Percentiles rank a stretch among this genome's conserved stretches.
These are phyloP conservation scores for Plutomurus gul DNA, from an alignment of 1,140 invertebrate genomes.

Conservation along the genomic window DNA sequence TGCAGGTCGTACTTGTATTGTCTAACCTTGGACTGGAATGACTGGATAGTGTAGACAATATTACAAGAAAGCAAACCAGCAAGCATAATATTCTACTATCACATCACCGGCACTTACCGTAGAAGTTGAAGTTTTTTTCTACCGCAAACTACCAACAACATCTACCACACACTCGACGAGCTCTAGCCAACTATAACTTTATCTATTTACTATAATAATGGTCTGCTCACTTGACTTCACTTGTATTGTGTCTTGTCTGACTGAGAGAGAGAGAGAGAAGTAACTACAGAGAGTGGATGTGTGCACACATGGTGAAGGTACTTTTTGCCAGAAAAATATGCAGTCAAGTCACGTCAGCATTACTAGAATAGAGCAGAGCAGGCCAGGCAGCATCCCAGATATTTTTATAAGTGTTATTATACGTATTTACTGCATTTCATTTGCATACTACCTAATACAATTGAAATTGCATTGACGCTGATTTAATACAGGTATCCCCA, in stretches of 20 bases:
- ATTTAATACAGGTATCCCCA: no score
- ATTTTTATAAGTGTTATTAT: constrained; percentile 6
- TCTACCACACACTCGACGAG: not conserved
- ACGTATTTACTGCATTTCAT: not conserved
- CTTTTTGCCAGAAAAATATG: no score
- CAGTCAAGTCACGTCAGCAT: not conserved
- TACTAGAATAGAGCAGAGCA: constrained; percentile 2
- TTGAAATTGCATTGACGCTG: constrained; percentile 2
- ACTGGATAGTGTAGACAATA: not conserved
- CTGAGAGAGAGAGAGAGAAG: not conserved
- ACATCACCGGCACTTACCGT: constrained; percentile 22
- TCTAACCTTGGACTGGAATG: constrained; percentile 18
- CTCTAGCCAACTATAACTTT: no score
- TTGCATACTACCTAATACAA: not conserved
- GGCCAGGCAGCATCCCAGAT: constrained; percentile 23
- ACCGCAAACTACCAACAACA: not conserved
- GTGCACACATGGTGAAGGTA: not conserved
- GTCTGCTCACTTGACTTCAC: not conserved
- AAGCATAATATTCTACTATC: not conserved
- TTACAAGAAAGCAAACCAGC: not conserved
- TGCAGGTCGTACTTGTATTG: not conserved
- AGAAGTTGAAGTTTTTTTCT: not conserved
- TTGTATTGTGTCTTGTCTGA: not conserved
- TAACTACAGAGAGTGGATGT: not conserved
- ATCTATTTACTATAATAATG: no score